phyloP scores from a whole-genome alignment of 1,140 invertebrate species.

The Macrocentrus cingulum region DNA sequence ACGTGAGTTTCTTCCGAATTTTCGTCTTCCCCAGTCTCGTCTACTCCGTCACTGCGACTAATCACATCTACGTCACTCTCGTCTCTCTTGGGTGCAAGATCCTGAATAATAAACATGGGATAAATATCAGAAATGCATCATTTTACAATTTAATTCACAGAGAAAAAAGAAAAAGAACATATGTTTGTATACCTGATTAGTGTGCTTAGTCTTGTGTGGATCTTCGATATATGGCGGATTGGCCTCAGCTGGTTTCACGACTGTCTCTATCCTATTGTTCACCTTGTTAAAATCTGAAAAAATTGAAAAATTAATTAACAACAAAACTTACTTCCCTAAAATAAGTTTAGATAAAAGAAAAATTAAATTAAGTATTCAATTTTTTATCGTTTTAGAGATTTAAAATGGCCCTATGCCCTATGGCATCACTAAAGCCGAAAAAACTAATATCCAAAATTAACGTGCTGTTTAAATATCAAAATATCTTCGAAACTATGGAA shows the following conservation, averaged over 20 bases:
- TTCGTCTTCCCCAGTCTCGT: conserved; percentile 36
- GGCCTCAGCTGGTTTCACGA: conserved; percentile 46
- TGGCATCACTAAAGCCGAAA: too few relatives aligned
- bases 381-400: too few relatives aligned
- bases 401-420: too few relatives aligned
- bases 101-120: neutral
- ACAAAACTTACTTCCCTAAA: too few relatives aligned
- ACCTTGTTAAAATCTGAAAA: conserved; percentile 48
- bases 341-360: too few relatives aligned
- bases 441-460: too few relatives aligned
- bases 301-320: conserved; percentile 18
- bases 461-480: too few relatives aligned
- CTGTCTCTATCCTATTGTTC: conserved; percentile 50
- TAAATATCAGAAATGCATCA: too few relatives aligned
- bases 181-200: conserved; percentile 23
- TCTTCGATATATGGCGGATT: conserved; percentile 47
- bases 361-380: too few relatives aligned
- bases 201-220: conserved; percentile 41
- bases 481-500: too few relatives aligned
- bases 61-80: conserved; percentile 47
- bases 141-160: too few relatives aligned
- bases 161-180: too few relatives aligned
- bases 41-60: conserved; percentile 40
- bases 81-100: conserved; percentile 42
- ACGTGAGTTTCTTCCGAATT: conserved; percentile 57